phyloP scores from a whole-genome alignment of 2,888 invertebrate species.

The Microctonus hyperodae region DNA sequence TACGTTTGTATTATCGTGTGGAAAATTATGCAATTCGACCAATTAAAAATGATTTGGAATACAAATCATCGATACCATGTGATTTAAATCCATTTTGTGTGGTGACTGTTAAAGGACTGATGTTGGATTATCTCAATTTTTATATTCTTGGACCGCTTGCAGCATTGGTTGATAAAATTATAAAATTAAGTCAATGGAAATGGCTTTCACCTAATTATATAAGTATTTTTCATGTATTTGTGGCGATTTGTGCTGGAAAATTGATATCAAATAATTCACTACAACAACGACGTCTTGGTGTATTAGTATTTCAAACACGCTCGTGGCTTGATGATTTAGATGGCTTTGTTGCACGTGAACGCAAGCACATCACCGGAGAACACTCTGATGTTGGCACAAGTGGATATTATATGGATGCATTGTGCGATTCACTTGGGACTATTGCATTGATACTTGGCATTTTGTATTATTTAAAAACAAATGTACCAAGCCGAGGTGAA shows the following conservation, averaged over 20 bases:
- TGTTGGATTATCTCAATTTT: conserved; percentile 84
- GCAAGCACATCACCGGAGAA: conserved; percentile 78
- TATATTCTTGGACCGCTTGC: conserved; percentile 83
- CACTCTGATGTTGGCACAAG: conserved; percentile 80
- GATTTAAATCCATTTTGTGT: conserved; percentile 78
- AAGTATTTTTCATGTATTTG: conserved; percentile 79
- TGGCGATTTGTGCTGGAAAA: conserved; percentile 79
- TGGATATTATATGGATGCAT: conserved; percentile 84
- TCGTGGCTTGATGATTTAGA: conserved; percentile 87
- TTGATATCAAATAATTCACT: conserved; percentile 77
- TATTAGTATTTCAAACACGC: conserved; percentile 79
- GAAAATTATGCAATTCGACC: conserved; percentile 72
- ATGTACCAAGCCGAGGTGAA: conserved; percentile 77
- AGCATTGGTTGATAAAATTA: conserved; percentile 73
- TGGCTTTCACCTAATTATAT: conserved; percentile 85
- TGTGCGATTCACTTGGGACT: conserved; percentile 82
- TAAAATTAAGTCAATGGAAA: conserved; percentile 69
- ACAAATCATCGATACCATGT: conserved; percentile 70
- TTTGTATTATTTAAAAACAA: conserved; percentile 73
- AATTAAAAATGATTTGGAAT: conserved; percentile 50
- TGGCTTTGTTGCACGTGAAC: conserved; percentile 82
- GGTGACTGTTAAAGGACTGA: conserved; percentile 82
- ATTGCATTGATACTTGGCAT: conserved; percentile 76
- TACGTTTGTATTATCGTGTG: conserved; percentile 74
- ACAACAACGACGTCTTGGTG: conserved; percentile 75